Evolutionary conservation across 2,888 invertebrate genomes (phyloP).

Genomic region (Megastigmus dorsalis): DNA sequence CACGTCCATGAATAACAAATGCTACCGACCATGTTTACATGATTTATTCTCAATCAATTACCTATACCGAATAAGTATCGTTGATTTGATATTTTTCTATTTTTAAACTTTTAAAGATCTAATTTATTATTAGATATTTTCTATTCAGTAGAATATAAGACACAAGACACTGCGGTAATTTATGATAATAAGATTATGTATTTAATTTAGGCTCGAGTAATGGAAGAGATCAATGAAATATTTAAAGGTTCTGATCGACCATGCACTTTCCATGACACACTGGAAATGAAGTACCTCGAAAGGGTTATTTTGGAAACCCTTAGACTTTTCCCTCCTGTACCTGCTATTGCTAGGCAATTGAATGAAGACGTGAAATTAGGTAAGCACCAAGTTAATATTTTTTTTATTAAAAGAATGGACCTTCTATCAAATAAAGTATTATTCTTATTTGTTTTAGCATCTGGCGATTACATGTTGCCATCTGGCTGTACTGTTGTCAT

Average conservation of each 20-base stretch:
- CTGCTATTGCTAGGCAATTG: slow-evolving; percentile 84
- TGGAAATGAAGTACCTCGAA: slow-evolving; percentile 91
- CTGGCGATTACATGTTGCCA: slow-evolving; percentile 81
- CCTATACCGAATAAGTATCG: background rate
- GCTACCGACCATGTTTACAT: too few species aligned
- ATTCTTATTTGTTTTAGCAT: slow-evolving; percentile 74
- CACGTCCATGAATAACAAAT: background rate
- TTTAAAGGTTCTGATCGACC: slow-evolving; percentile 86
- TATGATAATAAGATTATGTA: background rate
- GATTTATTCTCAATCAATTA: background rate
- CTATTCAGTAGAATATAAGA: too few species aligned
- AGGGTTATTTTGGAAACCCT: slow-evolving; percentile 88
- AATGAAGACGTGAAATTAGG: slow-evolving; percentile 83
- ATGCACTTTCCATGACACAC: slow-evolving; percentile 86
- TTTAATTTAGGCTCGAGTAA: slow-evolving; percentile 77
- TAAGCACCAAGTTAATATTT: slow-evolving; percentile 70
- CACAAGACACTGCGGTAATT: too few species aligned
- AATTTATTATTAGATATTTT: background rate
- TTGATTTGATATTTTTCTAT: background rate
- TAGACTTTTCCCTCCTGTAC: slow-evolving; percentile 87
- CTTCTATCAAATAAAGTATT: slow-evolving; percentile 5
- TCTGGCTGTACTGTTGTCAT: slow-evolving; percentile 82
- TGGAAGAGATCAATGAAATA: slow-evolving; percentile 84
- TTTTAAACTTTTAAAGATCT: background rate
- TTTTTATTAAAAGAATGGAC: background rate